Evolutionary conservation across 2,888 invertebrate species (phyloP), one percentile per base, ranked within the genome.

Genomic region (Syrphus vitripennis): DNA sequence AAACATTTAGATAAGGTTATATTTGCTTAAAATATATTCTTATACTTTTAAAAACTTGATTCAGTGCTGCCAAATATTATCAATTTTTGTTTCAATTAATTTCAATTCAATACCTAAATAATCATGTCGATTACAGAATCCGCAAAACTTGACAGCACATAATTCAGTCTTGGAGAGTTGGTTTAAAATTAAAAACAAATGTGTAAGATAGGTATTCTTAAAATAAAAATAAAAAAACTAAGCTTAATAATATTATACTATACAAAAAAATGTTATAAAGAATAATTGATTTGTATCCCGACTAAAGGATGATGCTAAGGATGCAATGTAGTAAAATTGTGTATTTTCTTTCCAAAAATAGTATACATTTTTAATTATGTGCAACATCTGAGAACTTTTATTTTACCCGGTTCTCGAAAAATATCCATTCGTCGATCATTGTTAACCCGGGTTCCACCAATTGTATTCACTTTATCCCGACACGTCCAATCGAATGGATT

Each of bases 401-500:
- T 89, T 92, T 93, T 93, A 93, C 93, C 93, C 87, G 92, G 92
- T 89, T 93, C 92, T 80, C 92, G 91, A 90, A 93, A 93, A 87
- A 93, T 92, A 78, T 93, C 93, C 93, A 93, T 92, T 71, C 93
- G 92, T 2, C 93, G 90, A 88, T 93, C 92, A 76, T 92, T 92
- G 84, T 92, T 93, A 3, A 91, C 92, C 19, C 93, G 90, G 16
- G 91, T 91, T 16, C 93, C 92, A 16, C 92, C 92, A 42, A 92
- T 92, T 1, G 93, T 92, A 80, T 91, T 92, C 53, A 92, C 92
- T 88, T 92, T 92, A 86, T 93, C 93, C 9, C 93, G 92, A 84
- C 97, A 97, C 26, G 95, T 94, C 16, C 96, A 95, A 90, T 96
- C 96, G 88, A 95, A 95, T 55, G 96, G 94, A 89, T 97, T 96